phyloP scores from a whole-genome alignment of 2,113 vertebrate genomes.

The Oncorhynchus clarkii region DNA sequence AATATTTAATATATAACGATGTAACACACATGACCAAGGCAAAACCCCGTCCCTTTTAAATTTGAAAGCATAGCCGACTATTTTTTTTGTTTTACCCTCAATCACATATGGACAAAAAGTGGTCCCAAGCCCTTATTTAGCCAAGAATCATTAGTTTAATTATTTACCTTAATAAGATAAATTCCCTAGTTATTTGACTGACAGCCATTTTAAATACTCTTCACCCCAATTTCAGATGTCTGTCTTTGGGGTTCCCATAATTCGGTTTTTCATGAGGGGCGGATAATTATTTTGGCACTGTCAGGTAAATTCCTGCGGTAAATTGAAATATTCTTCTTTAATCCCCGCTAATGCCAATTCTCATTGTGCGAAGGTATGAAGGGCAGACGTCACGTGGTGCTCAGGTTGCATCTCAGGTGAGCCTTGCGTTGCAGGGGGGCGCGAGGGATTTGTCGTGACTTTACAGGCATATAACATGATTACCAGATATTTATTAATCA shows the following conservation, averaged over 20 bases:
- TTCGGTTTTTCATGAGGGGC: constrained; percentile 40
- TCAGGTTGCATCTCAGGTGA: constrained; percentile 63
- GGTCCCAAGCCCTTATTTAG: neutral
- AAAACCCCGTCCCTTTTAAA: neutral
- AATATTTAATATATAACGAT: too few species aligned
- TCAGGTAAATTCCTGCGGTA: constrained; percentile 54
- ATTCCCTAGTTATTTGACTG: constrained; percentile 40
- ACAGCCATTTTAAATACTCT: constrained; percentile 7
- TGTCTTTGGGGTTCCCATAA: constrained; percentile 45
- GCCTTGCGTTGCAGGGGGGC: constrained; percentile 35
- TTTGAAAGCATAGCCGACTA: neutral
- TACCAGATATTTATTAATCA: constrained; percentile 55
- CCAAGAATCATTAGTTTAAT: constrained; percentile 32
- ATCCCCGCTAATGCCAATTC: constrained; percentile 57
- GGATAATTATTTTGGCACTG: constrained; percentile 60
- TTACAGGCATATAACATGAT: constrained; percentile 62
- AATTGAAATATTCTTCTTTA: constrained; percentile 64
- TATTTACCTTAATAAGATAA: constrained; percentile 39
- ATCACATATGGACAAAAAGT: constrained; percentile 6
- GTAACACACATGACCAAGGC: neutral
- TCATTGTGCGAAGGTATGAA: constrained; percentile 44
- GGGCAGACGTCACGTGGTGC: constrained; percentile 47
- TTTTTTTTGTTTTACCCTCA: neutral
- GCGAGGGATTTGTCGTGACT: constrained; percentile 42
- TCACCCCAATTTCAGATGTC: constrained; percentile 26